A percentile compares a stretch with the other conserved stretches of the same genome.
These are phyloP conservation scores for Pluvianellus socialis DNA, from an alignment of 2,113 vertebrate genomes.

Conservation along the genomic window DNA sequence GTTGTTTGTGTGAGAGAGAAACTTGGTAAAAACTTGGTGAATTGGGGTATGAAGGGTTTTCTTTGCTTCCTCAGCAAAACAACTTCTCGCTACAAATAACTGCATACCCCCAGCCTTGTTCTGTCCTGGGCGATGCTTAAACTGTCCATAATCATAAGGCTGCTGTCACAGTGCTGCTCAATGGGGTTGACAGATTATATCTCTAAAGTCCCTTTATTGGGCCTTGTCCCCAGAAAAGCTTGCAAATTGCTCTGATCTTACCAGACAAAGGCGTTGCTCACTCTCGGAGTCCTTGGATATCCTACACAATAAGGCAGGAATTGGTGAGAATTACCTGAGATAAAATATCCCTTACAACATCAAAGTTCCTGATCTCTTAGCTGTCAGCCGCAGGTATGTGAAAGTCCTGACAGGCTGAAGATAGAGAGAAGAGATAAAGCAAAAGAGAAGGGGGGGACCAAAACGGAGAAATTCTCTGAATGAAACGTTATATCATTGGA, in stretches of 20 bases:
- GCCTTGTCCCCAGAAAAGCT: conserved; percentile 80
- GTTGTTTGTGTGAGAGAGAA: not conserved
- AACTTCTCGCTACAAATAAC: not conserved
- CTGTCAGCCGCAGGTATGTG: conserved; percentile 77
- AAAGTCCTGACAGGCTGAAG: conserved; percentile 77
- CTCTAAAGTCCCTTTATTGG: conserved; percentile 87
- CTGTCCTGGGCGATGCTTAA: conserved; percentile 61
- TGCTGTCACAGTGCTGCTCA: conserved; percentile 69
- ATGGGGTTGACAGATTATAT: conserved; percentile 80
- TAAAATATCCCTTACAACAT: conserved; percentile 85
- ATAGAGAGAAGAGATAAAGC: conserved; percentile 80
- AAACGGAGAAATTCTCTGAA: conserved; percentile 45
- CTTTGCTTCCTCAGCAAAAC: not conserved
- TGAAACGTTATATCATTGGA: conserved; percentile 7
- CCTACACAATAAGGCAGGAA: conserved; percentile 79
- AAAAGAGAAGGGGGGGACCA: not conserved
- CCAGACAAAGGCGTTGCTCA: conserved; percentile 86
- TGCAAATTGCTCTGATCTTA: conserved; percentile 94
- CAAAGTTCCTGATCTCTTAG: conserved; percentile 81
- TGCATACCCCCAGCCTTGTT: conserved; percentile 10
- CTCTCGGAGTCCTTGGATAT: conserved; percentile 77
- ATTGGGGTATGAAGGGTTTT: not conserved
- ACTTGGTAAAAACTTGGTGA: not conserved
- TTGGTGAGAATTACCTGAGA: conserved; percentile 83
- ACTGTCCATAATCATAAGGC: conserved; percentile 67